Percentiles rank a stretch among this genome's conserved stretches.
phyloP scores from a whole-genome alignment of 2,888 invertebrate genomes.

The Hydropsyche betteni region DNA sequence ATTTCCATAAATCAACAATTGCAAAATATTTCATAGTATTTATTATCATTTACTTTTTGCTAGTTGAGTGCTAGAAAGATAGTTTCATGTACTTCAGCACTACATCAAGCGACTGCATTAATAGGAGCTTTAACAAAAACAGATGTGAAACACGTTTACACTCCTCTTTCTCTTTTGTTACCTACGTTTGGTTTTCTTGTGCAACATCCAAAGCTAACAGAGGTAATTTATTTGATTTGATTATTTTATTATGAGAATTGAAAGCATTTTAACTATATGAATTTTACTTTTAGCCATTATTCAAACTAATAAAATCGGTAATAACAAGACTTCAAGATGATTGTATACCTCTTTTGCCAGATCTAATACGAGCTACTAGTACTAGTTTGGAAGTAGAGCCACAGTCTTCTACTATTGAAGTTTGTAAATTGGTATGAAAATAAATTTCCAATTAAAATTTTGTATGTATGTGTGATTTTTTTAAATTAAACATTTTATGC shows the following conservation, averaged over 20 bases:
- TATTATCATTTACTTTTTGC: conserved; percentile 10
- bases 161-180: conserved; percentile 45
- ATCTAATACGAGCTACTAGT: conserved; percentile 74
- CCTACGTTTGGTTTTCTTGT: conserved; percentile 39
- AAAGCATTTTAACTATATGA: not conserved
- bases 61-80: conserved; percentile 35
- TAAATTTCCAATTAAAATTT: not conserved
- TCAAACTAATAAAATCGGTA: conserved; percentile 77
- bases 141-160: conserved; percentile 63
- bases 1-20: not conserved
- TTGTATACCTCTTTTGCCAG: conserved; percentile 72
- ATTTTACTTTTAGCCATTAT: conserved; percentile 70
- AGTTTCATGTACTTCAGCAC: conserved; percentile 42
- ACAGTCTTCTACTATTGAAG: conserved; percentile 75
- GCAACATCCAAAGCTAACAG: conserved; percentile 28
- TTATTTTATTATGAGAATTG: conserved; percentile 21
- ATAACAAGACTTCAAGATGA: conserved; percentile 77
- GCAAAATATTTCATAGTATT: not conserved
- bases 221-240: conserved; percentile 28
- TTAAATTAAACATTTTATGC: not conserved
- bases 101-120: conserved; percentile 46
- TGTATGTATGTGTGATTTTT: not conserved
- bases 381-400: conserved; percentile 75
- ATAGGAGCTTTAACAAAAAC: conserved; percentile 66
- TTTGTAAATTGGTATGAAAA: conserved; percentile 75